Evolutionary conservation across 2,888 invertebrate genomes (phyloP).

Genomic region (Tridacna crocea): DNA sequence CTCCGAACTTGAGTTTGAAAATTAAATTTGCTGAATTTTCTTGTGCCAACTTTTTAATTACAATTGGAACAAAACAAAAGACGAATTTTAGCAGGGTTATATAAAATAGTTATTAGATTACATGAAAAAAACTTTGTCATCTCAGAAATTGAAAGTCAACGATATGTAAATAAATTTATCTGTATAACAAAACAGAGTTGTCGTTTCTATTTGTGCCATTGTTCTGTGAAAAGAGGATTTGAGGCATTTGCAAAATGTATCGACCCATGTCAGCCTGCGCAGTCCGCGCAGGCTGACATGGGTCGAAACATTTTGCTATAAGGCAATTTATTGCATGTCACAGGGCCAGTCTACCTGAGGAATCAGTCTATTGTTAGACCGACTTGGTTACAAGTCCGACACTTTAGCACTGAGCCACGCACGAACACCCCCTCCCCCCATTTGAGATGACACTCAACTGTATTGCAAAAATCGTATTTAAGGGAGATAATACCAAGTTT

Average conservation of each 20-base stretch:
- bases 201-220: not conserved
- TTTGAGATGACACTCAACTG: too few relatives aligned
- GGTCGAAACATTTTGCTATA: not conserved
- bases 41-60: too few relatives aligned
- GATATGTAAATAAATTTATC: constrained; percentile 7
- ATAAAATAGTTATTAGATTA: not conserved
- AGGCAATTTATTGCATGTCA: not conserved
- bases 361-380: too few relatives aligned
- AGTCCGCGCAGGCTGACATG: not conserved
- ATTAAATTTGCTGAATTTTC: too few relatives aligned
- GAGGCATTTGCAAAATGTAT: not conserved
- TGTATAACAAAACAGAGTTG: not conserved
- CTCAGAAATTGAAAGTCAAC: constrained; percentile 7
- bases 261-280: not conserved
- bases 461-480: too few relatives aligned
- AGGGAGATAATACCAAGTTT: too few relatives aligned
- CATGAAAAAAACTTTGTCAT: not conserved
- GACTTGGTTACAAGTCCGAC: too few relatives aligned
- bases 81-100: not conserved
- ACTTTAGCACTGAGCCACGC: too few relatives aligned
- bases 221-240: not conserved
- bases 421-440: too few relatives aligned
- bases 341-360: too few relatives aligned
- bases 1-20: too few relatives aligned
- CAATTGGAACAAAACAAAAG: not conserved